Evolutionary conservation across 2,797 vertebrate genomes (phyloP).

Genomic region (Furcifer pardalis): DNA sequence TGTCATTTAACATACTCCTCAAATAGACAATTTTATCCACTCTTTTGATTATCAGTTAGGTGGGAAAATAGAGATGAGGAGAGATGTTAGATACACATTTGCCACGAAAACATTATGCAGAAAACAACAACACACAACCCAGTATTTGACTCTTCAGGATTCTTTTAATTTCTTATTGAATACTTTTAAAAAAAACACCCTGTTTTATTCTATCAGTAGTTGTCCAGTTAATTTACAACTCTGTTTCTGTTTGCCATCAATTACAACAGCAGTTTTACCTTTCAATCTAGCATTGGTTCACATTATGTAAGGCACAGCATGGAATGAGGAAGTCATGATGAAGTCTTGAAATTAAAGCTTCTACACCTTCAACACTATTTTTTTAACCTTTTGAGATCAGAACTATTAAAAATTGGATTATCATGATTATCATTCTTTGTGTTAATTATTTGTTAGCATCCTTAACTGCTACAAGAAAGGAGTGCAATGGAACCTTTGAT

Average conservation of each 20-base stretch:
- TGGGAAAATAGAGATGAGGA: not conserved
- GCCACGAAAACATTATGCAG: not conserved
- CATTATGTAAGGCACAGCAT: not conserved
- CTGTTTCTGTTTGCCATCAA: not conserved
- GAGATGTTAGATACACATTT: not conserved
- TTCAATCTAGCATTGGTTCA: not conserved
- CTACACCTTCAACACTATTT: not conserved
- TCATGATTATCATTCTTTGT: slow-evolving; percentile 14
- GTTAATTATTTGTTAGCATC: slow-evolving; percentile 1
- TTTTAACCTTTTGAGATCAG: not conserved
- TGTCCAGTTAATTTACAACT: not conserved
- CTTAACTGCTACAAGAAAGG: not conserved
- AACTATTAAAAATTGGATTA: slow-evolving; percentile 10
- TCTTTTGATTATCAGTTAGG: not conserved
- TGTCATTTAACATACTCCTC: too few species aligned
- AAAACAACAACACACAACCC: not conserved
- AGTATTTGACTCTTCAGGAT: not conserved
- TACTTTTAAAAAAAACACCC: too few species aligned
- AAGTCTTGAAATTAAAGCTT: slow-evolving; percentile 1
- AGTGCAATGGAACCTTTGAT: not conserved
- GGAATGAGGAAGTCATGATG: not conserved
- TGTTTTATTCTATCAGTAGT: not conserved
- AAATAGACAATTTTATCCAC: too few species aligned
- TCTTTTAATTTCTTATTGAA: slow-evolving; percentile 4
- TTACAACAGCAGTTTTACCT: not conserved